A percentile compares a stretch with the other conserved stretches of the same genome.
Evolutionary conservation across 2,797 vertebrate genomes (phyloP).

Genomic region (Gallinago stenura): DNA sequence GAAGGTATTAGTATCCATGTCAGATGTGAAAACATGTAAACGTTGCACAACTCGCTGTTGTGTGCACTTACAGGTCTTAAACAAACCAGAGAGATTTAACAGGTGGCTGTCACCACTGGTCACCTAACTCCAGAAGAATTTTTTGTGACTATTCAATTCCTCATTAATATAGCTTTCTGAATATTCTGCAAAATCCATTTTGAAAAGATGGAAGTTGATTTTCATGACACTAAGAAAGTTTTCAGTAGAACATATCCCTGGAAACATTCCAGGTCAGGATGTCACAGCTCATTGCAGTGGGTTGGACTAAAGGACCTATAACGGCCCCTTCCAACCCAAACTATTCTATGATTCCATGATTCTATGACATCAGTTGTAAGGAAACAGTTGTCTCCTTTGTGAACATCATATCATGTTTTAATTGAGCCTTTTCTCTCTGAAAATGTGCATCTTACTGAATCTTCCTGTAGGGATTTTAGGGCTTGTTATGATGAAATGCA

Average conservation of each 20-base stretch:
- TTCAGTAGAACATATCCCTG: background rate
- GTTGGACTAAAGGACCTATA: background rate
- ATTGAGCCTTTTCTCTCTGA: background rate
- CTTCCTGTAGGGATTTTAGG: background rate
- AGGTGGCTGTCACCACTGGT: background rate
- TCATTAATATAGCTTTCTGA: background rate
- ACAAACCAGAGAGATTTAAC: background rate
- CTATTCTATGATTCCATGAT: background rate
- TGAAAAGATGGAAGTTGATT: background rate
- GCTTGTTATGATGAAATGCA: background rate
- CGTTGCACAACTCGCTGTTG: background rate
- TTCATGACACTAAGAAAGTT: background rate
- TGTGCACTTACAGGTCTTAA: background rate
- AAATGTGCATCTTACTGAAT: background rate
- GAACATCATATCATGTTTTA: background rate
- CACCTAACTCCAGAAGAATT: background rate
- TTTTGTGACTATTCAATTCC: background rate
- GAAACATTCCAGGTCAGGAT: background rate
- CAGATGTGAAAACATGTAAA: background rate
- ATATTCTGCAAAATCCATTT: background rate
- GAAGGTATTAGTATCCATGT: background rate
- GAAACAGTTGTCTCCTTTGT: background rate
- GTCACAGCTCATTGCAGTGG: background rate
- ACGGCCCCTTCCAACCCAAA: background rate
- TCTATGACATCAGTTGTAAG: background rate